Conservation (phyloP, 1,140 invertebrate species). For the Chrysomallon squamiferum region DNA sequence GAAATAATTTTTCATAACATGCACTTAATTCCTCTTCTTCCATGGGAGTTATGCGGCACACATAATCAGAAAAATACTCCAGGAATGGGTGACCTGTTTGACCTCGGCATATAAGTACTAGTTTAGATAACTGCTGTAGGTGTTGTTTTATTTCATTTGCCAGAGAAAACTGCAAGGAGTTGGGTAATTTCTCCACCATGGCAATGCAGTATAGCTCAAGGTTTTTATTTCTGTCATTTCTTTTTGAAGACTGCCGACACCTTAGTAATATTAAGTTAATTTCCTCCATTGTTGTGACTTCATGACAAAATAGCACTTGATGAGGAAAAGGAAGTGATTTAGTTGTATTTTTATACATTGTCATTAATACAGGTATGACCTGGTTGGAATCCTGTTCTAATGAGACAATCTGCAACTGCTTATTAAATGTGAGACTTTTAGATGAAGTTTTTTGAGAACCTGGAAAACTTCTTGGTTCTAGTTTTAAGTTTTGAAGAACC, state of each 20-base stretch:
- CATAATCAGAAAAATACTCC: constrained; percentile 11
- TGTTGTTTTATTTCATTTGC: neutral
- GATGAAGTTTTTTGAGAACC: too few relatives aligned
- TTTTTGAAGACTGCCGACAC: neutral
- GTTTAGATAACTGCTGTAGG: neutral
- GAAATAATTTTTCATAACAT: neutral
- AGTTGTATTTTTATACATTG: constrained; percentile 2
- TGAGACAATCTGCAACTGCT: constrained; percentile 1
- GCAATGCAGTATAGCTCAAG: neutral
- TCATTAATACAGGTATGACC: neutral
- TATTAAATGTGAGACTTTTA: neutral
- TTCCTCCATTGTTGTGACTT: neutral
- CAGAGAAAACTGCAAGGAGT: neutral
- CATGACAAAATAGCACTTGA: neutral
- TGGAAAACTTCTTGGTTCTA: neutral
- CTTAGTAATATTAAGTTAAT: neutral
- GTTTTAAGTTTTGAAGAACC: too few relatives aligned
- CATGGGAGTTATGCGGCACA: neutral
- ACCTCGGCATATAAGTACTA: constrained; percentile 22
- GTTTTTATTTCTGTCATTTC: neutral
- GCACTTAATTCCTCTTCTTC: neutral
- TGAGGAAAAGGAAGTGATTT: neutral
- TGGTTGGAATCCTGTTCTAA: constrained; percentile 11
- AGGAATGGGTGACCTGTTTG: constrained; percentile 16
- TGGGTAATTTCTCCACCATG: neutral